Conservation (phyloP, 2,888 invertebrate genomes). For the Stenotaenia linearis region DNA sequence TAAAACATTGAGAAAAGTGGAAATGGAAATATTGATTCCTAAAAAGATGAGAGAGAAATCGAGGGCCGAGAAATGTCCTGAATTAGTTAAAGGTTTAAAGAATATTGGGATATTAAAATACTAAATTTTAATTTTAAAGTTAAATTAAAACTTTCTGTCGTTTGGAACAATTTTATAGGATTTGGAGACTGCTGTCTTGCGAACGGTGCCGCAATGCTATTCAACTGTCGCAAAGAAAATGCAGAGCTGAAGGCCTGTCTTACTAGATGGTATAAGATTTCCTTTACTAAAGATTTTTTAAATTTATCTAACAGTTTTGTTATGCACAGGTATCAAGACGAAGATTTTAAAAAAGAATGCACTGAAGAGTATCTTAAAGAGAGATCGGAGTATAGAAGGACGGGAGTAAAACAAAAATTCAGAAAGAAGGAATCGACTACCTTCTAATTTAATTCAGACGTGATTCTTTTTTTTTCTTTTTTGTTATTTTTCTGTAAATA, state of each 20-base stretch:
- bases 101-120: no score
- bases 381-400: conserved; percentile 71
- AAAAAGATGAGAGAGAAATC: conserved; percentile 80
- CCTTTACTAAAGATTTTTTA: background rate
- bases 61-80: conserved; percentile 66
- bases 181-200: conserved; percentile 65
- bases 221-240: conserved; percentile 69
- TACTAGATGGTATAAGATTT: conserved; percentile 55
- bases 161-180: no score
- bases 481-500: background rate
- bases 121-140: no score
- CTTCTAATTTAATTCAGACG: conserved; percentile 8
- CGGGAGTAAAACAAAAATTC: conserved; percentile 56
- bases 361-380: conserved; percentile 73
- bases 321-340: conserved; percentile 57
- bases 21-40: conserved; percentile 79
- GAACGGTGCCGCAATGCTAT: conserved; percentile 61
- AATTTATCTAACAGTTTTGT: background rate
- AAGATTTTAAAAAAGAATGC: conserved; percentile 66
- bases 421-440: conserved; percentile 35
- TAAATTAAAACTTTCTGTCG: no score
- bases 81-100: conserved; percentile 60
- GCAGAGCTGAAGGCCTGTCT: conserved; percentile 64
- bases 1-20: conserved; percentile 73
- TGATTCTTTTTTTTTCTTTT: background rate